Base-by-base conservation (phyloP, 2,113 vertebrate genomes). In the Apteryx owenii region DNA sequence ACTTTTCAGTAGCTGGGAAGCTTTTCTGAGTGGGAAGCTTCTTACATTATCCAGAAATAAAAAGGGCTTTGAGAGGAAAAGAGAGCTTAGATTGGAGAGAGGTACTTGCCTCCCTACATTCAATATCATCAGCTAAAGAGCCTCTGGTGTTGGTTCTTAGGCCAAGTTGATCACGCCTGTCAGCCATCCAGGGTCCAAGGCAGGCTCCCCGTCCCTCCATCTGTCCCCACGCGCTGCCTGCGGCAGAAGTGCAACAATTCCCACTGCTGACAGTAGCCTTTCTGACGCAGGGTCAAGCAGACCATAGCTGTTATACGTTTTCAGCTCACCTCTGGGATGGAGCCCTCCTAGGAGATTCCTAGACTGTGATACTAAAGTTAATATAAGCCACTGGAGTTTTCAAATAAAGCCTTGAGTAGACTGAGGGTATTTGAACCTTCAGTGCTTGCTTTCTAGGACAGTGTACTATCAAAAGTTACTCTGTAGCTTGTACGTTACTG, bases 11-110 rank as follows among this genome's bases (percentile, higher is more conserved):
- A 77, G 22, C 8, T 62, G 60, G 33, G 12, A 90, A 28, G 53
- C 53, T 54, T 54, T 54, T 70, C 53, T 70, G 53, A 85, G 75
- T 62, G 8, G 21, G 13, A 82, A 91, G 33, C 66, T 93, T 29
- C 4, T 89, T 85, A 70, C 85, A 88, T 77, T 95, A 85, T 36
- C 66, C 79, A 82, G 48, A 89, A 94, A 80, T 54, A 7, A 54
- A n/a, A 61, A 2, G 20, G 22, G 28, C 31, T 61, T 23, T 9
- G 17, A 80, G 81, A 91, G 14, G 31, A 85, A 83, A 93, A 91
- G 9, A n/a, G 22, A 91, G 19, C 11, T 82, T 85, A 79, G 40
- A 69, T 2, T 64, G n/a, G 26, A 72, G 53, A 31, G 62, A 4
- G 3, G 81, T 12, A 20, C 31, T 65, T 72, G n/a, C 53, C n/a